Conservation (phyloP, 2,797 vertebrate species). For the Sebastes vulpes region DNA sequence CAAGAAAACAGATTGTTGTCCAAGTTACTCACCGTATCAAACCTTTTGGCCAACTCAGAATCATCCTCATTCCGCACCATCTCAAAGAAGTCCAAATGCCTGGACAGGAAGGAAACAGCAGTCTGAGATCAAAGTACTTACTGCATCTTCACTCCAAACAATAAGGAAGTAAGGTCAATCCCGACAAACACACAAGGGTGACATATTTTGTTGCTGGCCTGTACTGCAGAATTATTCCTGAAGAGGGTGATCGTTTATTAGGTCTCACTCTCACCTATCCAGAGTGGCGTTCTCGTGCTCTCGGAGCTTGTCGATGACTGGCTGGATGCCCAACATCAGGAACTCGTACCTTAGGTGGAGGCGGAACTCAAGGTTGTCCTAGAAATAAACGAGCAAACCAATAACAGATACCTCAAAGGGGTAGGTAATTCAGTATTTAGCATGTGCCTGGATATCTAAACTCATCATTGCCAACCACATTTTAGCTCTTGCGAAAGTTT, state of each 20-base stretch:
- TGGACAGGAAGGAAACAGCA: slow-evolving; percentile 58
- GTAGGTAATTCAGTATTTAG: too few relatives aligned
- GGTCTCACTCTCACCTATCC: slow-evolving; percentile 87
- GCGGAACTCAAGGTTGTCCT: slow-evolving; percentile 98
- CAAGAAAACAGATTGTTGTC: not conserved
- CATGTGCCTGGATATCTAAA: too few relatives aligned
- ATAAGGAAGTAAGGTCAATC: not conserved
- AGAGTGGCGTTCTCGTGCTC: slow-evolving; percentile 95
- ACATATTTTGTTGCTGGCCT: not conserved
- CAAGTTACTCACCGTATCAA: slow-evolving; percentile 90
- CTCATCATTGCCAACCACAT: not conserved
- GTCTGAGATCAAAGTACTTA: not conserved
- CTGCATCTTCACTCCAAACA: not conserved
- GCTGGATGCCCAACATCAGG: slow-evolving; percentile 97
- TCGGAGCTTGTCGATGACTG: slow-evolving; percentile 96
- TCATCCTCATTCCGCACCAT: slow-evolving; percentile 99
- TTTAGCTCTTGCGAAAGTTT: not conserved
- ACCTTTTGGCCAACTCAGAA: slow-evolving; percentile 93
- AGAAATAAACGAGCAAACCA: not conserved
- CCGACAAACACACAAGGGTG: not conserved
- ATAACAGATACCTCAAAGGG: not conserved
- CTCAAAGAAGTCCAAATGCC: slow-evolving; percentile 98
- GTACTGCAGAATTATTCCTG: not conserved
- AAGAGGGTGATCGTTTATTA: not conserved
- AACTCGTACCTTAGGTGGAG: slow-evolving; percentile 97